Conservation (phyloP, 2,888 invertebrate species). For the Gastracanthus pulcherrimus region DNA sequence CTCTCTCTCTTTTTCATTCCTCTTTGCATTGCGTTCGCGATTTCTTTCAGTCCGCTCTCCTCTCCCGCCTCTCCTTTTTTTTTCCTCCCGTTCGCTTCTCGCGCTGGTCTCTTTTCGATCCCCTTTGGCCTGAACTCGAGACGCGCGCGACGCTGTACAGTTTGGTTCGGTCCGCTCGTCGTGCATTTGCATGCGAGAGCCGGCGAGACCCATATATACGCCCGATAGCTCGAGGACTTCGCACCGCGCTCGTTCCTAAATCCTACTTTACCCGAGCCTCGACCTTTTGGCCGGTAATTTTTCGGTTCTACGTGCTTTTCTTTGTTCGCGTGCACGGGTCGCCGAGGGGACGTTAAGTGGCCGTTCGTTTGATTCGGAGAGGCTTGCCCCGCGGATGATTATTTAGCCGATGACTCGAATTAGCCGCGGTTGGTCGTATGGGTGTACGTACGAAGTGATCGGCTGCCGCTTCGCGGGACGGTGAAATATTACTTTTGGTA, state of each 20-base stretch:
- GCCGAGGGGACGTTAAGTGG: too few species aligned
- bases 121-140: neutral
- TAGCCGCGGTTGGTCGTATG: neutral
- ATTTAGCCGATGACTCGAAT: conserved; percentile 24
- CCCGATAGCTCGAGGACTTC: neutral
- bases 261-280: neutral
- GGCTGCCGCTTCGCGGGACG: too few species aligned
- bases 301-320: too few species aligned
- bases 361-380: too few species aligned
- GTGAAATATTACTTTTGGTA: neutral
- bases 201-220: neutral
- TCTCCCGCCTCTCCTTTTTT: neutral
- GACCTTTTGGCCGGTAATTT: neutral
- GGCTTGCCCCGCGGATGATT: neutral
- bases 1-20: neutral
- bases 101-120: neutral
- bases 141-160: neutral
- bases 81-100: neutral
- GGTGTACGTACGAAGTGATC: neutral
- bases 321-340: too few species aligned
- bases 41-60: neutral
- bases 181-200: neutral
- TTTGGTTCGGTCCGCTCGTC: too few species aligned
- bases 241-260: neutral
- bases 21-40: neutral